Conservation (phyloP, 2,113 vertebrate genomes). For the Scolopax mira region DNA sequence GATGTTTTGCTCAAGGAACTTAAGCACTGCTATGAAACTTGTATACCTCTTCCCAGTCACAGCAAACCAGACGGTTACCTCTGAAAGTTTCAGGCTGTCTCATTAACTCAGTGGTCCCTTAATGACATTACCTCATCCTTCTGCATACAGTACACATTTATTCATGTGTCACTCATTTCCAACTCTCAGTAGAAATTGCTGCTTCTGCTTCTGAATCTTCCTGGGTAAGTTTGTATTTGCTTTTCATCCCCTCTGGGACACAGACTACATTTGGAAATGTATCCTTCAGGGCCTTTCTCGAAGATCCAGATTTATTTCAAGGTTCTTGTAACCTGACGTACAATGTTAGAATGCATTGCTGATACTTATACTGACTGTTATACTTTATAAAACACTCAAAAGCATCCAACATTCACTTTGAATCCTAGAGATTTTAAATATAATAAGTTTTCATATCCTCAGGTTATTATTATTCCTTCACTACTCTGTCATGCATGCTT, state of each 20-base stretch:
- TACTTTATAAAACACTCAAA: not conserved
- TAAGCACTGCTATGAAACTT: not conserved
- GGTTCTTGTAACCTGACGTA: not conserved
- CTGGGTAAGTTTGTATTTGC: not conserved
- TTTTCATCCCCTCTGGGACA: not conserved
- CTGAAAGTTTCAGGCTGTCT: not conserved
- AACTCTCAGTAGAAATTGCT: not conserved
- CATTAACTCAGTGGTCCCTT: not conserved
- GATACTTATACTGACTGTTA: not conserved
- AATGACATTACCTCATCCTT: not conserved
- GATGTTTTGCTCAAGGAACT: not conserved
- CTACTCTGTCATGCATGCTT: not conserved
- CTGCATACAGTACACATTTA: not conserved
- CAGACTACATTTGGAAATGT: not conserved
- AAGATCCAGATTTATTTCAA: not conserved
- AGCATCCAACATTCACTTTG: not conserved
- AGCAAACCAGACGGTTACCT: not conserved
- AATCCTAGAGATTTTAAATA: not conserved
- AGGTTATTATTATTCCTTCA: not conserved
- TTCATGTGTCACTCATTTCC: not conserved
- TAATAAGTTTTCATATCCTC: not conserved
- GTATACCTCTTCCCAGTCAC: not conserved
- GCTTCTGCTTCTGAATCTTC: not conserved
- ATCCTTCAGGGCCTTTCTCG: not conserved
- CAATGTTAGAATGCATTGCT: not conserved